Evolutionary conservation across 2,113 vertebrate genomes (phyloP).

Genomic region (Rana temporaria): DNA sequence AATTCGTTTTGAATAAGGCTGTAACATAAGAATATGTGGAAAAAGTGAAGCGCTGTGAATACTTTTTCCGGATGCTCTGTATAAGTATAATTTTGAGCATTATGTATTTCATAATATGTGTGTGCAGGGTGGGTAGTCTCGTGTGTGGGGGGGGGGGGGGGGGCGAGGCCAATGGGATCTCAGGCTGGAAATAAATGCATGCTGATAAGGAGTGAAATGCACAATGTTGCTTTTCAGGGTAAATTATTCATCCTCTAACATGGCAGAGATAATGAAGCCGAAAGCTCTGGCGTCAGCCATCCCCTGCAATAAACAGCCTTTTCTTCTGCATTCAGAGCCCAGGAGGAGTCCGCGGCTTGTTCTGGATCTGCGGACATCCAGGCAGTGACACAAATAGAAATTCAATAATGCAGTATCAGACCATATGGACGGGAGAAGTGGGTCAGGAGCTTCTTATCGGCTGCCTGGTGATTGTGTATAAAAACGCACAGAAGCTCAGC

Average conservation of each 20-base stretch:
- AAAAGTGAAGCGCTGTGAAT: no score
- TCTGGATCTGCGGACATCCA: neutral
- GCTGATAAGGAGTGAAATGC: neutral
- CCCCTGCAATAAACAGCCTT: neutral
- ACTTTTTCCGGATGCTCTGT: no score
- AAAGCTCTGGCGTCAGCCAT: neutral
- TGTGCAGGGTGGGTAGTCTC: neutral
- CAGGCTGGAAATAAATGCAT: neutral
- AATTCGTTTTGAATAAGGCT: no score
- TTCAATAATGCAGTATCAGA: conserved; percentile 13
- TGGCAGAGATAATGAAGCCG: conserved; percentile 30
- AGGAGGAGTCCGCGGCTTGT: neutral
- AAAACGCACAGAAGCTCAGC: neutral
- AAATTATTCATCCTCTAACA: conserved; percentile 23
- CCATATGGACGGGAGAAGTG: conserved; percentile 44
- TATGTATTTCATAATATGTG: neutral
- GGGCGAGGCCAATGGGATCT: neutral
- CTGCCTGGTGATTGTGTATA: neutral
- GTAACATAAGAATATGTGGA: no score
- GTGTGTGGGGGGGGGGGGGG: neutral
- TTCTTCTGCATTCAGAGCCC: neutral
- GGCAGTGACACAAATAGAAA: conserved; percentile 28
- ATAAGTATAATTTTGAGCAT: no score
- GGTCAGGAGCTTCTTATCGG: conserved; percentile 40
- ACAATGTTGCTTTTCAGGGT: conserved; percentile 6